Conservation (phyloP, 2,797 vertebrate genomes). For the Sciaenops ocellatus region DNA sequence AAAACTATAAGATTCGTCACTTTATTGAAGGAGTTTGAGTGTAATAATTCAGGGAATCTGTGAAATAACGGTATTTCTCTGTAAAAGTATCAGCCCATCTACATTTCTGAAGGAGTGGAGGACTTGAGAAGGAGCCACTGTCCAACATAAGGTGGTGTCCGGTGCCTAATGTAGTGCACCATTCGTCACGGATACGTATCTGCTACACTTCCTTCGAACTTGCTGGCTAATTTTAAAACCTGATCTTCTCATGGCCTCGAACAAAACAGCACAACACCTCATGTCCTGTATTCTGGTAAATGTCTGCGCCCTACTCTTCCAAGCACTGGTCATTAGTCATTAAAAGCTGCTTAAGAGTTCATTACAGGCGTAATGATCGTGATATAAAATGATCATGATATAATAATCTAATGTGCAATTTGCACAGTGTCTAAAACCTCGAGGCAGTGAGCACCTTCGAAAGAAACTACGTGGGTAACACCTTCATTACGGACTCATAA, state of each 20-base stretch:
- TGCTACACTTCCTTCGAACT: slow-evolving; percentile 11
- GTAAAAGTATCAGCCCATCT: not conserved
- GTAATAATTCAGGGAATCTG: too few relatives aligned
- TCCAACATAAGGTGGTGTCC: slow-evolving; percentile 34
- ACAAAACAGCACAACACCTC: slow-evolving; percentile 36
- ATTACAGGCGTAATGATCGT: slow-evolving; percentile 69
- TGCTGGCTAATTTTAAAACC: slow-evolving; percentile 33
- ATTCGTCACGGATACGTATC: slow-evolving; percentile 36
- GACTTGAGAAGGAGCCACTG: slow-evolving; percentile 17
- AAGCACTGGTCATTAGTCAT: slow-evolving; percentile 60
- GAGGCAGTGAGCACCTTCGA: slow-evolving; percentile 45
- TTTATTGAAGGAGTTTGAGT: too few relatives aligned
- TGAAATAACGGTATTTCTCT: too few relatives aligned
- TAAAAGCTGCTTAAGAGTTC: slow-evolving; percentile 68
- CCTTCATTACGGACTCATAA: slow-evolving; percentile 47
- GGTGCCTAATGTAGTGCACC: slow-evolving; percentile 15
- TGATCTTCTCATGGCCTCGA: slow-evolving; percentile 11
- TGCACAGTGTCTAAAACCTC: slow-evolving; percentile 55
- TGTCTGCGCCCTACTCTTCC: slow-evolving; percentile 36
- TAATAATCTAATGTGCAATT: slow-evolving; percentile 67
- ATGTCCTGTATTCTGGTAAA: slow-evolving; percentile 45
- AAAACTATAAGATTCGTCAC: too few relatives aligned
- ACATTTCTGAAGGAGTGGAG: slow-evolving; percentile 9
- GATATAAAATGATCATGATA: slow-evolving; percentile 68
- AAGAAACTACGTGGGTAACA: slow-evolving; percentile 45